These are phyloP conservation scores for Pipistrellus pygmaeus DNA, from an alignment of 2,797 vertebrate species.

Conservation along the genomic window DNA sequence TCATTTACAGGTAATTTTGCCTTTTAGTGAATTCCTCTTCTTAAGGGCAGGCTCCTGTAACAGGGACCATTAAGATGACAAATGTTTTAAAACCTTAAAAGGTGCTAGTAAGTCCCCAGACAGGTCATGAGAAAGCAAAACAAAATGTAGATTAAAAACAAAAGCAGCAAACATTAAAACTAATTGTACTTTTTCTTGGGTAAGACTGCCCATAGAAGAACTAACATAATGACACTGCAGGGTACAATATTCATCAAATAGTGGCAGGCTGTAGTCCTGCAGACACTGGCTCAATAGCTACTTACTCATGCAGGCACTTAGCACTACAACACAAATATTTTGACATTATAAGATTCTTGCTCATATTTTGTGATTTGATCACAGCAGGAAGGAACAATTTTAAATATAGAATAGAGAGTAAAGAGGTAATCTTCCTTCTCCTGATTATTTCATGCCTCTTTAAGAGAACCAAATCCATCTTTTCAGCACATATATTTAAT, in stretches of 20 bases:
- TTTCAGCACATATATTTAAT: conserved; percentile 48
- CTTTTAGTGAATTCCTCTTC: conserved; percentile 47
- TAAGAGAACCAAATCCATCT: conserved; percentile 33
- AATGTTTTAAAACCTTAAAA: conserved; percentile 17
- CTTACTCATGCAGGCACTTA: neutral
- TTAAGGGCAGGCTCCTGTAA: conserved; percentile 58
- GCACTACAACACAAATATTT: conserved; percentile 34
- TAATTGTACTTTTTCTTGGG: neutral
- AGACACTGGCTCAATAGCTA: neutral
- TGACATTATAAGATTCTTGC: conserved; percentile 34
- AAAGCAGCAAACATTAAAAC: conserved; percentile 16
- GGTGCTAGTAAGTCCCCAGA: neutral
- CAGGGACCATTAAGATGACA: conserved; percentile 55
- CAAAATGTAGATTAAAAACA: conserved; percentile 27
- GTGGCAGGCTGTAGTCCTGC: neutral
- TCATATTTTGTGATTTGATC: conserved; percentile 5
- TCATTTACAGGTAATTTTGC: conserved; percentile 61
- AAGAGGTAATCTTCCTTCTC: neutral
- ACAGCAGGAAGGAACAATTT: neutral
- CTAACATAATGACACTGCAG: neutral
- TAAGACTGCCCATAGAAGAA: neutral
- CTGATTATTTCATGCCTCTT: neutral
- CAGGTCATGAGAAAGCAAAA: conserved; percentile 65
- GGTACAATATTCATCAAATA: neutral
- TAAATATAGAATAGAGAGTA: conserved; percentile 22